These are phyloP conservation scores for Enteromius fasciolatus DNA, from an alignment of 2,797 vertebrate genomes.

Conservation along the genomic window DNA sequence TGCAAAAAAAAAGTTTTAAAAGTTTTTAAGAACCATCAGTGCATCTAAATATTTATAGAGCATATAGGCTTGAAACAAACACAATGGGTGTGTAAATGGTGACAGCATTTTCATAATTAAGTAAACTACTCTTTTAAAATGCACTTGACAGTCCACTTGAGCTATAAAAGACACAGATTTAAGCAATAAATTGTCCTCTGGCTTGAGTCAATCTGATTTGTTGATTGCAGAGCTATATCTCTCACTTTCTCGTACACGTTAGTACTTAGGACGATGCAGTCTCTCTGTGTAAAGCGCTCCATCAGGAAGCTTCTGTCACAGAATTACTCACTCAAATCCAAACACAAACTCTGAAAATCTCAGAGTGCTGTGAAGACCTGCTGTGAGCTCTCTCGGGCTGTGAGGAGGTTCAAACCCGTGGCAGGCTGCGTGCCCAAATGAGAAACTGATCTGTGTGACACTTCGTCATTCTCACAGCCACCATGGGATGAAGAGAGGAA, in stretches of 20 bases:
- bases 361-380: neutral
- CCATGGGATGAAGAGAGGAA: slow-evolving; percentile 54
- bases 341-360: slow-evolving; percentile 19
- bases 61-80: no score
- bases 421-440: slow-evolving; percentile 54
- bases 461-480: slow-evolving; percentile 58
- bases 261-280: neutral
- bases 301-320: neutral
- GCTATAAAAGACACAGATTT: neutral
- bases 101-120: neutral
- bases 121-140: neutral
- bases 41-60: no score
- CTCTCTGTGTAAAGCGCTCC: neutral
- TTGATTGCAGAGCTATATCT: neutral
- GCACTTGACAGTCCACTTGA: neutral
- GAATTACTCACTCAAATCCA: slow-evolving; percentile 3
- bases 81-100: neutral
- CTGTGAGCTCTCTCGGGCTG: slow-evolving; percentile 13
- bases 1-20: no score
- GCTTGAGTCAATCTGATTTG: neutral
- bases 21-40: no score
- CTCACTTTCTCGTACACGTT: neutral
- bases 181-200: neutral
- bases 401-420: slow-evolving; percentile 31
- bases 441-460: slow-evolving; percentile 72